Conservation (phyloP, 2,888 invertebrate genomes). For the Drosophila multiciliata region DNA sequence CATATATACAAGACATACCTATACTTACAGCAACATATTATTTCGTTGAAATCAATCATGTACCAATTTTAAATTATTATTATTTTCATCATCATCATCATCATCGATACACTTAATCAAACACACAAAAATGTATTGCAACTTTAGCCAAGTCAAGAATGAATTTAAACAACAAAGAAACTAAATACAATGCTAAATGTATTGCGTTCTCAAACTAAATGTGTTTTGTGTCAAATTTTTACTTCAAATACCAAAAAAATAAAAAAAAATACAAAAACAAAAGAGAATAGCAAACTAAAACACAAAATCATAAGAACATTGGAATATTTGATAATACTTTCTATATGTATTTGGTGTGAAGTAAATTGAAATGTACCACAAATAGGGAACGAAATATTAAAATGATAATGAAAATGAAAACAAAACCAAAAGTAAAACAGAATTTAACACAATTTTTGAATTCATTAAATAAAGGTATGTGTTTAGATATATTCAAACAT, state of each 20-base stretch:
- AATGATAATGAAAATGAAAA: conserved; percentile 37
- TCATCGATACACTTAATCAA: conserved; percentile 16
- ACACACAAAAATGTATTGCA: conserved; percentile 44
- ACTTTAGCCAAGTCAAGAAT: conserved; percentile 56
- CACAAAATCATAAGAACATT: conserved; percentile 48
- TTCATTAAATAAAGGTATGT: conserved; percentile 84
- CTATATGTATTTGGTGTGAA: conserved; percentile 64
- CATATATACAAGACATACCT: conserved; percentile 53
- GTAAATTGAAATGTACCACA: conserved; percentile 63
- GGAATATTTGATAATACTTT: conserved; percentile 64
- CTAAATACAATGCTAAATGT: conserved; percentile 60
- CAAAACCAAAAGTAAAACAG: conserved; percentile 68
- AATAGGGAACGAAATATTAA: conserved; percentile 40
- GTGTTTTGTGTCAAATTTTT: conserved; percentile 77
- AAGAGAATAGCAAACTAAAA: conserved; percentile 52
- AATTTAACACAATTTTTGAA: conserved; percentile 82
- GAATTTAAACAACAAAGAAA: conserved; percentile 49
- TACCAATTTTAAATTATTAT: conserved; percentile 23
- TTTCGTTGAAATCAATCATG: conserved; percentile 48
- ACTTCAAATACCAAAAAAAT: conserved; percentile 66
- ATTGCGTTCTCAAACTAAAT: conserved; percentile 77
- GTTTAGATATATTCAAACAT: conserved; percentile 84
- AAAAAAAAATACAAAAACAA: conserved; percentile 27
- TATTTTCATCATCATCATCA: conserved; percentile 26
- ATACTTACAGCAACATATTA: conserved; percentile 45